phyloP scores from a whole-genome alignment of 1,140 invertebrate species.

The Thaumatotibia leucotreta region DNA sequence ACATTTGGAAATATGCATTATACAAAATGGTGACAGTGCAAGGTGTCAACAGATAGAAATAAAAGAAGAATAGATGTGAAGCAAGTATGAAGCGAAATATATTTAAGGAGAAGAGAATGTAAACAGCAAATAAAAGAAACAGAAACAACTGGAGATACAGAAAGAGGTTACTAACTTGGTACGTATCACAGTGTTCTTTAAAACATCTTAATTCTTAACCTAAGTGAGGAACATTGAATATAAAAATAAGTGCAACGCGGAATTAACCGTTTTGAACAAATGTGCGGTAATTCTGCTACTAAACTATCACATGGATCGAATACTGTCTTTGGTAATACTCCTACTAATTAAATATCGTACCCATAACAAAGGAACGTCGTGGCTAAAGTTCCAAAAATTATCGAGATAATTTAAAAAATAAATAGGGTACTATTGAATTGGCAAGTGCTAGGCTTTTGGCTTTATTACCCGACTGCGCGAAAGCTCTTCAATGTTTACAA shows the following conservation, averaged over 20 bases:
- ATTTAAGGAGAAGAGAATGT: background rate
- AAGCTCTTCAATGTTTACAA: background rate
- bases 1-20: too few relatives aligned
- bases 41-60: background rate
- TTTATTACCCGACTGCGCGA: background rate
- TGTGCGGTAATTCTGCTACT: slow-evolving; percentile 67
- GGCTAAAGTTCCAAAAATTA: background rate
- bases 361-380: background rate
- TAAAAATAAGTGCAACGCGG: slow-evolving; percentile 31
- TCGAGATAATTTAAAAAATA: background rate
- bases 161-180: slow-evolving; percentile 44
- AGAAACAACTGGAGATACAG: background rate
- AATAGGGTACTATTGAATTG: background rate
- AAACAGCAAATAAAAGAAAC: background rate
- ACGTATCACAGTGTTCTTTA: slow-evolving; percentile 69
- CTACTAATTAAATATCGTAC: slow-evolving; percentile 2
- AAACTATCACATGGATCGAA: slow-evolving; percentile 52
- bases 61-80: background rate
- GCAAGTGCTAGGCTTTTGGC: background rate
- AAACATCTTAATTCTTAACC: slow-evolving; percentile 45
- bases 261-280: slow-evolving; percentile 72
- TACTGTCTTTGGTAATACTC: slow-evolving; percentile 70
- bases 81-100: background rate
- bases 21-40: background rate
- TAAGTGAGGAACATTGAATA: slow-evolving; percentile 44